phyloP scores from a whole-genome alignment of 1,140 invertebrate genomes.

The Hesperophylax magnus region DNA sequence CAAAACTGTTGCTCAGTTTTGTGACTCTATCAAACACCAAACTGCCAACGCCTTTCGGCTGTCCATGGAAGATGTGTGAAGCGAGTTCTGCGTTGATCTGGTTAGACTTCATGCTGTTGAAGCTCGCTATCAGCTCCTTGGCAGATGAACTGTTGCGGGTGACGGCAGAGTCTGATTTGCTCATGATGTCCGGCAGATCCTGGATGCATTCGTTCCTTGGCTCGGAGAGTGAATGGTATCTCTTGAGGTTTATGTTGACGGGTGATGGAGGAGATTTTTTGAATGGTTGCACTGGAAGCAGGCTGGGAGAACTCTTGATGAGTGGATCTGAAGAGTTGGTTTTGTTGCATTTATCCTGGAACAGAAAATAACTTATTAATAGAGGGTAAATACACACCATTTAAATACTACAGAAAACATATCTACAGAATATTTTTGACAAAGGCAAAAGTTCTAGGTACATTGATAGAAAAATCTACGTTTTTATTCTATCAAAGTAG shows the following conservation, averaged over 20 bases:
- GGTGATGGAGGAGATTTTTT: background rate
- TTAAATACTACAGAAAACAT: too few species aligned
- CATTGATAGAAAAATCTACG: too few species aligned
- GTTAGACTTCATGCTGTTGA: conserved; percentile 35
- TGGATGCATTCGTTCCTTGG: conserved; percentile 2
- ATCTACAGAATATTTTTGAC: too few species aligned
- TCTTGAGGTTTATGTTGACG: conserved; percentile 15
- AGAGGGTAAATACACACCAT: too few species aligned
- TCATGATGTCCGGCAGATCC: conserved; percentile 20
- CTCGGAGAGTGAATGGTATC: conserved; percentile 26
- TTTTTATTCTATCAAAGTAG: too few species aligned
- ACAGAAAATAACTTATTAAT: conserved; percentile 4
- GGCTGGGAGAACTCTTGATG: background rate
- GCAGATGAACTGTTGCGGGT: conserved; percentile 28
- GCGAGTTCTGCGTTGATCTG: background rate
- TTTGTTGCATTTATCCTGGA: background rate
- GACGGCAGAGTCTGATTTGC: conserved; percentile 29
- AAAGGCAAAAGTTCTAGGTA: too few species aligned
- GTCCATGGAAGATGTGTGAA: conserved; percentile 33
- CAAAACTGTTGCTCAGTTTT: conserved; percentile 44
- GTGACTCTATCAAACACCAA: conserved; percentile 53
- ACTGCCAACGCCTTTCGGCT: conserved; percentile 43
- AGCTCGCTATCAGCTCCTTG: conserved; percentile 41
- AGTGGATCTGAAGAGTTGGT: background rate
- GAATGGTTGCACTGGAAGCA: conserved; percentile 2